Evolutionary conservation across 2,888 invertebrate genomes (phyloP).

Genomic region (Meghimatium bilineatum): DNA sequence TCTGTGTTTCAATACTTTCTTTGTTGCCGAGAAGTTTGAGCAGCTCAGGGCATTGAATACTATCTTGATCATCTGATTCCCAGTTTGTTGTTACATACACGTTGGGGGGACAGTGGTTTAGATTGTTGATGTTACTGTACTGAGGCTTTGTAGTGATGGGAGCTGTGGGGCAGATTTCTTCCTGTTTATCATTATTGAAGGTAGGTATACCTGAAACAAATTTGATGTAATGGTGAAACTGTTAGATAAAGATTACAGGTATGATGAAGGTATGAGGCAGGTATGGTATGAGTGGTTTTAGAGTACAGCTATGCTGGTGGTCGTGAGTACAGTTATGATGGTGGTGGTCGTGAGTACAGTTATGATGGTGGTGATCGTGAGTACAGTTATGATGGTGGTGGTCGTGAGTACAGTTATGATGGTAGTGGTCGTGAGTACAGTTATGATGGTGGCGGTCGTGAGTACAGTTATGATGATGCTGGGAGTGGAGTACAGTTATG

Average conservation of each 20-base stretch:
- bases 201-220: not conserved
- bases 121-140: slow-evolving; percentile 19
- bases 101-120: slow-evolving; percentile 12
- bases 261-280: not conserved
- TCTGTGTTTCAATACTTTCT: not conserved
- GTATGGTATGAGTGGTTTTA: no score
- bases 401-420: no score
- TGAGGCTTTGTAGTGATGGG: not conserved
- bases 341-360: no score
- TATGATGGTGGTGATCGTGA: no score
- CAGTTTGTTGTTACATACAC: slow-evolving; percentile 28
- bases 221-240: not conserved
- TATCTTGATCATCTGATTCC: slow-evolving; percentile 11
- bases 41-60: slow-evolving; percentile 25
- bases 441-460: no score
- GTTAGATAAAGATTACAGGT: not conserved
- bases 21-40: slow-evolving; percentile 16
- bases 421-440: no score
- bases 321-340: no score
- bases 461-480: no score
- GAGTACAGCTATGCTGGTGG: no score
- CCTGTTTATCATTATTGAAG: not conserved
- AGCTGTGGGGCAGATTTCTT: not conserved
- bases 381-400: no score
- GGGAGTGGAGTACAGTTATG: no score